Evolutionary conservation across 1,140 invertebrate genomes (phyloP), one percentile per base, ranked within the genome.

Genomic region (Orius insidiosus): DNA sequence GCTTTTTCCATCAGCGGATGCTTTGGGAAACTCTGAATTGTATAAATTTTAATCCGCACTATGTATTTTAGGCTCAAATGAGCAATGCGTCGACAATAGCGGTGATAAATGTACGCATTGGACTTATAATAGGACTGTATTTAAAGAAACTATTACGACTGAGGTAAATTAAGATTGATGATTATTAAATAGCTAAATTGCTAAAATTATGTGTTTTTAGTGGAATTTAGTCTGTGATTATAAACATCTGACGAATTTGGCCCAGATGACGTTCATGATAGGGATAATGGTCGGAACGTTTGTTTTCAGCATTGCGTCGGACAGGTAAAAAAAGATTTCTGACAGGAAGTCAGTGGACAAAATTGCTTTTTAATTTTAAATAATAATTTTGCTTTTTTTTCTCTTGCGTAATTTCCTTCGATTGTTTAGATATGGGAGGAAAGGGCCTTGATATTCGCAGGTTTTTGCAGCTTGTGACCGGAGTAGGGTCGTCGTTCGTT

Each of bases 261-360:
- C 74, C 1, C 80, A 85, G 56, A 75, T 75, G 2, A 67, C 76
- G 14, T 80, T 80, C 39, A 84, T 85, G 80, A 59, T 77, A 5
- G 82, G 80, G 3, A 73, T 85, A 37, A 67, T 84, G 18, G 60
- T 79, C 16, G 75, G 75, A 24, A 80, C 77, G 54, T 72, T 84
- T 63, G 44, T 76, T 3, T 85, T 84, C 55, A 79, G 82, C 39
- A 67, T 74, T 48, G 62, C 79, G 35, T 73, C 80, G 7, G 82
- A 85, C 64, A 76, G 71, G 80, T 83, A 64, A 59, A 64, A 56
- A 35, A 3, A 3, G 3, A 13, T 24, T 24, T 24, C 24, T 24
- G 24, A 24, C 24, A 24, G 24, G 24, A 24, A 24, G 24, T 24
- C 24, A 4, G 24, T 3, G 24, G n/a, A n/a, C n/a, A n/a, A 24